Conservation (phyloP, 2,888 invertebrate species). For the Bembecia ichneumoniformis region DNA sequence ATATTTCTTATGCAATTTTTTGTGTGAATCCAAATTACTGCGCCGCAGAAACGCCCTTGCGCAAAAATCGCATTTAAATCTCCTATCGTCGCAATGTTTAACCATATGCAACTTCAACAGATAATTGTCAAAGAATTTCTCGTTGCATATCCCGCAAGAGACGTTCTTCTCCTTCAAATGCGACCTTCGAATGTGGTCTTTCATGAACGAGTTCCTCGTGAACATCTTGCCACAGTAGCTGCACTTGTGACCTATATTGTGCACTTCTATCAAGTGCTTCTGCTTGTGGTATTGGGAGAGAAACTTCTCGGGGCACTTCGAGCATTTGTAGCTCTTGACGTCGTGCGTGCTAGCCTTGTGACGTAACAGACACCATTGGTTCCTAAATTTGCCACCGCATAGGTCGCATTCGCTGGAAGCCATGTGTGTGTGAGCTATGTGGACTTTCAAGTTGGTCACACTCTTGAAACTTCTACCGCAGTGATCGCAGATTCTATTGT, state of each 20-base stretch:
- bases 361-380: slow-evolving; percentile 46
- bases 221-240: slow-evolving; percentile 54
- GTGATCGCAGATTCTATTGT: slow-evolving; percentile 55
- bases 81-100: slow-evolving; percentile 67
- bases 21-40: slow-evolving; percentile 73
- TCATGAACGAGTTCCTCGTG: slow-evolving; percentile 60
- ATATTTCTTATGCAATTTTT: slow-evolving; percentile 62
- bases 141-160: slow-evolving; percentile 49
- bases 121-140: slow-evolving; percentile 57
- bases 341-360: slow-evolving; percentile 54
- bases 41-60: slow-evolving; percentile 70
- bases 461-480: slow-evolving; percentile 52
- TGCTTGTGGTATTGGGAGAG: slow-evolving; percentile 66
- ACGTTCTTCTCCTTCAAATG: slow-evolving; percentile 62
- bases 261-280: slow-evolving; percentile 65
- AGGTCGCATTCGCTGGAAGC: slow-evolving; percentile 45
- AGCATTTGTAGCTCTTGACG: slow-evolving; percentile 53
- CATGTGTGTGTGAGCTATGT: slow-evolving; percentile 46
- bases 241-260: slow-evolving; percentile 56
- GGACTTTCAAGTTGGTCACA: slow-evolving; percentile 45
- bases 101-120: slow-evolving; percentile 60
- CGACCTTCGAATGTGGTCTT: slow-evolving; percentile 51
- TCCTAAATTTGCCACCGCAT: slow-evolving; percentile 48
- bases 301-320: slow-evolving; percentile 55
- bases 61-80: slow-evolving; percentile 71